Conservation (phyloP, 2,113 vertebrate genomes). For the Lamprologus callipterus region DNA sequence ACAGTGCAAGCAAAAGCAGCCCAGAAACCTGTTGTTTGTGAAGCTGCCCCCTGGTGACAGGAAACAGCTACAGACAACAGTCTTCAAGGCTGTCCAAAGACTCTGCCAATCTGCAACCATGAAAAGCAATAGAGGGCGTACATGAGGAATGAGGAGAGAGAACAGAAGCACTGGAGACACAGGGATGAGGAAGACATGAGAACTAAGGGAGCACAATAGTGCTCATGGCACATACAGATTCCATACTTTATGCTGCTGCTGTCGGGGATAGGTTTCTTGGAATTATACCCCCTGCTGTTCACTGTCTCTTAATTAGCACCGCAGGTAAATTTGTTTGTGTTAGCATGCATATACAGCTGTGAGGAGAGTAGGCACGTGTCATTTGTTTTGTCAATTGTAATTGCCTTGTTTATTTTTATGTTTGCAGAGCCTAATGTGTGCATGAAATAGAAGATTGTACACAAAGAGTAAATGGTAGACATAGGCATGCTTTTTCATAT, state of each 20-base stretch:
- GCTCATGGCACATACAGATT: slow-evolving; percentile 2
- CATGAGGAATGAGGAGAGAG: not conserved
- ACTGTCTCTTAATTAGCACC: slow-evolving; percentile 73
- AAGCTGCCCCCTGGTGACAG: not conserved
- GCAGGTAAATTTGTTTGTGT: slow-evolving; percentile 42
- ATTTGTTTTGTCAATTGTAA: not conserved
- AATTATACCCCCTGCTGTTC: slow-evolving; percentile 59
- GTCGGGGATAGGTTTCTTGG: slow-evolving; percentile 51
- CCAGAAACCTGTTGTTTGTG: not conserved
- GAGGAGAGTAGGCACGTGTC: not conserved
- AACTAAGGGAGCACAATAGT: not conserved
- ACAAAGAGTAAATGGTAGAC: not conserved
- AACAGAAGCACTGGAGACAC: not conserved
- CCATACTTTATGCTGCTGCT: slow-evolving; percentile 20
- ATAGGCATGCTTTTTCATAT: not conserved
- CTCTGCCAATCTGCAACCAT: not conserved
- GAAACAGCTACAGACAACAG: not conserved
- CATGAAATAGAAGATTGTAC: not conserved
- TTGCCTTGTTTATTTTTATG: not conserved
- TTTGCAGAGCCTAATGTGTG: not conserved
- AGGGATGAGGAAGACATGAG: not conserved
- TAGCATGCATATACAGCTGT: slow-evolving; percentile 3
- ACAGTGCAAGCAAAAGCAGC: not conserved
- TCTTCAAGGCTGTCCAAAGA: not conserved
- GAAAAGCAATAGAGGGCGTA: not conserved